Base-by-base conservation (phyloP, 2,888 invertebrate species). In the Coleophora deauratella region DNA sequence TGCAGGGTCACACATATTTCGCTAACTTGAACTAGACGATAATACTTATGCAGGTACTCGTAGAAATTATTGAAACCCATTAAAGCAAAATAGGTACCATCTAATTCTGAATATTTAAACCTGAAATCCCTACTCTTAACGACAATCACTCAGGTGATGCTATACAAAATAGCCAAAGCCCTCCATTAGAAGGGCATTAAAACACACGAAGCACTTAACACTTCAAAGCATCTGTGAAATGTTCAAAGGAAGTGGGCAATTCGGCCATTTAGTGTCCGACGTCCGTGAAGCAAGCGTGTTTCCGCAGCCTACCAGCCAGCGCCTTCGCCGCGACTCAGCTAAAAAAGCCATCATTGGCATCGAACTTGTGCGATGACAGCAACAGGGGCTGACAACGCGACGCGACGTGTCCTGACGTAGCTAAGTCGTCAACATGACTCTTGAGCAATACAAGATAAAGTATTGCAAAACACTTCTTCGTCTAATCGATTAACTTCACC, bases 241-340 rank as follows among this genome's bases (percentile, higher is more conserved):
- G 38, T 50, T 58, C 55, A 52, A 57, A 70, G 70, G 68, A 77
- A 69, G 68, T 76, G 47, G 70, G 63, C 71, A 72, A 79, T 71
- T 65, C 69, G 72, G 67, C 62, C 66, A 69, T 79, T 82, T 81
- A 81, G 66, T 66, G 21, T 21, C 6, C 21, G 21, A 21, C 6
- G 21, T 21, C 21, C 72, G 72, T 72, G 73, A 80, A 77, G 79
- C 73, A 73, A 60, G 66, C 85, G 80, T 85, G 66, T 72, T 79
- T 84, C 85, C 85, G 81, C 56, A n/a, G n/a, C n/a, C n/a, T n/a
- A n/a, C n/a, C n/a, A n/a, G n/a, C n/a, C n/a, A n/a, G n/a, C 63
- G 60, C 52, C 62, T 65, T 62, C 71, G 70, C 68, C 67, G 54
- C 73, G 67, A 62, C 61, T 61, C 56, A 70, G 67, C 78, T 76